phyloP scores from a whole-genome alignment of 2,888 invertebrate genomes.

The Thumatha senex region DNA sequence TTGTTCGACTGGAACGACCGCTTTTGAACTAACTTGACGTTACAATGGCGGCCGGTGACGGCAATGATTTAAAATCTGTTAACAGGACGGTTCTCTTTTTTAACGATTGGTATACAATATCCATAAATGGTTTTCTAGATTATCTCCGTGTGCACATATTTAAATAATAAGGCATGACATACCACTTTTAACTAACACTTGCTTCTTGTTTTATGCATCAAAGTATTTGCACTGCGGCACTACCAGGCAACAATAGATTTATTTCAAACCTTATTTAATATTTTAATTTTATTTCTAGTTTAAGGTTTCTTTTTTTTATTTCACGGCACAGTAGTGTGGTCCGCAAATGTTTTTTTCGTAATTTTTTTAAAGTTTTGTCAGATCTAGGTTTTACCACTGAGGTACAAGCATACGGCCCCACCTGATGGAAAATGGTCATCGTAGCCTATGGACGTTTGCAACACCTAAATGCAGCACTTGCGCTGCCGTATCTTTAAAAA shows the following conservation, averaged over 20 bases:
- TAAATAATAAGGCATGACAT: constrained; percentile 68
- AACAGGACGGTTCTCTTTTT: constrained; percentile 82
- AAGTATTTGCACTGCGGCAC: background rate
- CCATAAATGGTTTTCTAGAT: constrained; percentile 80
- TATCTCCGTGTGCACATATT: constrained; percentile 66
- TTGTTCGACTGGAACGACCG: constrained; percentile 79
- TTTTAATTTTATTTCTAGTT: too few species aligned
- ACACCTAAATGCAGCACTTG: too few species aligned
- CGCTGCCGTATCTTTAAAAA: too few species aligned
- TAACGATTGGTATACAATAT: constrained; percentile 83
- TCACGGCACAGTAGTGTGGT: too few species aligned
- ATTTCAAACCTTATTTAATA: background rate
- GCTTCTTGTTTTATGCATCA: background rate
- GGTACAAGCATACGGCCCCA: too few species aligned
- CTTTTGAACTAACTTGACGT: constrained; percentile 82
- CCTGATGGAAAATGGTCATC: too few species aligned
- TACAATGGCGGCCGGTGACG: constrained; percentile 79
- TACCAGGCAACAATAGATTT: background rate
- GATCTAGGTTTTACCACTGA: too few species aligned
- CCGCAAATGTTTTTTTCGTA: too few species aligned
- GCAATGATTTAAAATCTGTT: constrained; percentile 84
- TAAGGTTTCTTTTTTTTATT: too few species aligned
- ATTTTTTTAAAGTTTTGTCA: too few species aligned
- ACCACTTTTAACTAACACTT: constrained; percentile 41
- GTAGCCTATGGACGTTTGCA: too few species aligned